These are phyloP conservation scores for Dasyprocta punctata DNA, from an alignment of 2,113 vertebrate genomes.

Conservation along the genomic window DNA sequence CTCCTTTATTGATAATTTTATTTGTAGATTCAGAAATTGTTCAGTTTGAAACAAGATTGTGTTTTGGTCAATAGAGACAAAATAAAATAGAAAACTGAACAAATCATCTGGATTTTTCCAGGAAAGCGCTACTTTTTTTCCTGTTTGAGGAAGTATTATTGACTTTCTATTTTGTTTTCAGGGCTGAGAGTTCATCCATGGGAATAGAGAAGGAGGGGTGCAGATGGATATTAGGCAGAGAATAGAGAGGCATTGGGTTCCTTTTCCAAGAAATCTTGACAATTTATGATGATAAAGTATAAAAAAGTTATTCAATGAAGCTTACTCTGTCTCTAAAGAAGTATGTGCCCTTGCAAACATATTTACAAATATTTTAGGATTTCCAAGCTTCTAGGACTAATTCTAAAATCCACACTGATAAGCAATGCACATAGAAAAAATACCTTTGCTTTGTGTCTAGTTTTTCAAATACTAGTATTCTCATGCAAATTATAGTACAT, in stretches of 20 bases:
- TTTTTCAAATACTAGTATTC: background rate
- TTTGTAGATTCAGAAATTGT: conserved; percentile 47
- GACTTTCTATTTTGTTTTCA: background rate
- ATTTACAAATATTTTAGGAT: background rate
- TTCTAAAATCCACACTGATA: background rate
- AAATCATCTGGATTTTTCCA: background rate
- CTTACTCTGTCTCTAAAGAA: background rate
- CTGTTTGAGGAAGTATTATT: background rate
- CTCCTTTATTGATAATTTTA: background rate
- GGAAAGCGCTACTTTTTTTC: background rate
- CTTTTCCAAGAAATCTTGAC: background rate
- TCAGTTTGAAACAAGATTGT: background rate
- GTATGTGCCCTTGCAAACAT: background rate
- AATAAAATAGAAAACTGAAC: conserved; percentile 3
- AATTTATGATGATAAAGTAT: background rate
- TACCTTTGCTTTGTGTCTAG: background rate
- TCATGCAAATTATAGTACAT: background rate
- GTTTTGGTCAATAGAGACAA: background rate
- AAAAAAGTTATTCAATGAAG: background rate
- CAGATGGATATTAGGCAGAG: fast-evolving
- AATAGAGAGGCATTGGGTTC: fast-evolving
- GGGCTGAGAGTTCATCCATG: background rate
- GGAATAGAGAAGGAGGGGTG: fast-evolving
- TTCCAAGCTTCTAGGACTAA: conserved; percentile 28
- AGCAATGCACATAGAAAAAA: background rate